These are phyloP conservation scores for Pammene fasciana DNA, from an alignment of 2,888 invertebrate genomes.

Conservation along the genomic window DNA sequence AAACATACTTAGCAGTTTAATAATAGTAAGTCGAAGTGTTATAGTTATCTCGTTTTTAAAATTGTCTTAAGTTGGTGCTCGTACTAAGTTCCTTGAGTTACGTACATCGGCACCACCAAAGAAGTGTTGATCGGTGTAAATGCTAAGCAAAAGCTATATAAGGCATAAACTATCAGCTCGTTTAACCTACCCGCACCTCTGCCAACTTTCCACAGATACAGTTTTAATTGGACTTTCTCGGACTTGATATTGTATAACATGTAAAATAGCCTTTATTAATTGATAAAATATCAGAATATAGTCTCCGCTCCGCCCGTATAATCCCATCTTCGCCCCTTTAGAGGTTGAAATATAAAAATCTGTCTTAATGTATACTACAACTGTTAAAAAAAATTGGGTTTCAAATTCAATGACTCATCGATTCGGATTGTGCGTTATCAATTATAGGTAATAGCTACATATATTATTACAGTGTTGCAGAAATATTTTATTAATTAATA, in stretches of 20 bases:
- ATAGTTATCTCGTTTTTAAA: too few relatives aligned
- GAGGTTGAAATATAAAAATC: too few relatives aligned
- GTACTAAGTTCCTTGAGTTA: neutral
- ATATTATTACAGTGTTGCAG: too few relatives aligned
- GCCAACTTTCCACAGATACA: slow-evolving; percentile 45
- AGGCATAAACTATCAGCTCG: slow-evolving; percentile 15
- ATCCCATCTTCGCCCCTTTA: too few relatives aligned
- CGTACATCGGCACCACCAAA: slow-evolving; percentile 1
- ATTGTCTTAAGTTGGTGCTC: neutral
- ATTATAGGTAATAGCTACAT: too few relatives aligned
- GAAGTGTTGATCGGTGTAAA: neutral
- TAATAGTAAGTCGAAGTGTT: too few relatives aligned
- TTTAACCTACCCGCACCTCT: slow-evolving; percentile 26
- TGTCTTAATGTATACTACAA: too few relatives aligned
- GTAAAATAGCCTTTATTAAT: neutral
- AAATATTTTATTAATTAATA: too few relatives aligned
- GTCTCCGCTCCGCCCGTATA: neutral
- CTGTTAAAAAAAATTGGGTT: too few relatives aligned
- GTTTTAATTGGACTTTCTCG: slow-evolving; percentile 49
- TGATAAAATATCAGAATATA: neutral
- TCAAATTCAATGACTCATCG: neutral
- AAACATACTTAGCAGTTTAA: too few relatives aligned
- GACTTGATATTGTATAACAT: slow-evolving; percentile 33
- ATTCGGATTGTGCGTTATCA: too few relatives aligned
- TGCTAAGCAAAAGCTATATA: slow-evolving; percentile 18